Evolutionary conservation across 2,888 invertebrate genomes (phyloP).

Genomic region (Toxonevra muliebris): DNA sequence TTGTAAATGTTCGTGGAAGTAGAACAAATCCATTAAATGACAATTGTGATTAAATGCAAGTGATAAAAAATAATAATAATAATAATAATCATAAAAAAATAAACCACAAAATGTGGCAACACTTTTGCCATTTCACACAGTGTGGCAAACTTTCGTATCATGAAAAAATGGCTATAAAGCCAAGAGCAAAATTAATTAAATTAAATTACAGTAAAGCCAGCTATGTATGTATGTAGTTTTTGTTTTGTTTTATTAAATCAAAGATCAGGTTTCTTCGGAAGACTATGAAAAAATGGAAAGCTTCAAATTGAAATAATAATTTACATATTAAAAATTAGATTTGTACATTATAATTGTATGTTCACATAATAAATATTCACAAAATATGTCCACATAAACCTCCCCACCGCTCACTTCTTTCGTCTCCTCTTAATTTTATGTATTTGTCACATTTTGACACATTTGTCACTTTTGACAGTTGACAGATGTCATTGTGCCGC

Average conservation of each 20-base stretch:
- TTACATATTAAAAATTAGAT: no score
- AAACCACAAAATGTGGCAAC: not conserved
- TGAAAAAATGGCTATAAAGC: not conserved
- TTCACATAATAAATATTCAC: no score
- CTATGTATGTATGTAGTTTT: not conserved
- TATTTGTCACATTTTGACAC: conserved; percentile 28
- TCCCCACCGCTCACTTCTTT: no score
- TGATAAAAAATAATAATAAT: not conserved
- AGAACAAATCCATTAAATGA: conserved; percentile 28
- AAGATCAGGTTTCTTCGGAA: conserved; percentile 5
- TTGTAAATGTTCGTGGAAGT: conserved; percentile 17
- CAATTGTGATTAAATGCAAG: conserved; percentile 16
- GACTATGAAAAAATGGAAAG: no score
- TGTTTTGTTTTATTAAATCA: not conserved
- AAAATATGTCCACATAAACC: no score
- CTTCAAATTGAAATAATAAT: no score
- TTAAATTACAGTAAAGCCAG: not conserved
- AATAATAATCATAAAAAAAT: not conserved
- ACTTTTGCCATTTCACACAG: not conserved
- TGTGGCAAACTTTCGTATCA: not conserved
- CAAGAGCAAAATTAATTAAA: conserved; percentile 4
- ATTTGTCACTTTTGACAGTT: conserved; percentile 26
- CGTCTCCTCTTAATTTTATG: conserved; percentile 2
- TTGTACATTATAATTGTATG: no score
- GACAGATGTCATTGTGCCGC: conserved; percentile 27